Conservation (phyloP, 2,797 vertebrate genomes). For the Pipistrellus pygmaeus region DNA sequence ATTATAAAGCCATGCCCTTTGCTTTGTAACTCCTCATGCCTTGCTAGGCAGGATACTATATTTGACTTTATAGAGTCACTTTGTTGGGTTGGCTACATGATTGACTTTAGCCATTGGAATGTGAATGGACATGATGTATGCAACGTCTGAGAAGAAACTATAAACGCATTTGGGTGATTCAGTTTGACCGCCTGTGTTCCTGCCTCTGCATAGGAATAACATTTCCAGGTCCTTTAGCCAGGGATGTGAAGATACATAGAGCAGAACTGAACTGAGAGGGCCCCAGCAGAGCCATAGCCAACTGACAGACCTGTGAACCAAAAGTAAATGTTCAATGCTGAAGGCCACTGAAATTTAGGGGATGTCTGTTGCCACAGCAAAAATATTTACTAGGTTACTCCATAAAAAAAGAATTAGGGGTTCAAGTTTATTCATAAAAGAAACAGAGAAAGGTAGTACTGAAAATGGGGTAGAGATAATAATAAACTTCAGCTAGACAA, state of each 20-base stretch:
- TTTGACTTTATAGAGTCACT: background rate
- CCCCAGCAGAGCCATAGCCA: background rate
- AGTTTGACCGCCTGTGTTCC: background rate
- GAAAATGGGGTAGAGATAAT: background rate
- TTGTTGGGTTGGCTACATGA: background rate
- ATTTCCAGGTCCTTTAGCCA: background rate
- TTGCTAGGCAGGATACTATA: background rate
- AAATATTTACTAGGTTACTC: background rate
- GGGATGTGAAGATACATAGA: background rate
- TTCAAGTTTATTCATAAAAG: background rate
- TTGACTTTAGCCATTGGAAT: background rate
- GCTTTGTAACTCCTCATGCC: background rate
- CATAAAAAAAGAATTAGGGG: background rate
- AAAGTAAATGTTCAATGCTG: background rate
- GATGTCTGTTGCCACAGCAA: background rate
- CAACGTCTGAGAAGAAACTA: background rate
- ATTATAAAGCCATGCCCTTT: background rate
- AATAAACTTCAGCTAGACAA: background rate
- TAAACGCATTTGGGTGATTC: background rate
- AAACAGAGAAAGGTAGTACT: background rate
- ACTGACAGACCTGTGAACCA: background rate
- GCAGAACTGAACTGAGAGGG: background rate
- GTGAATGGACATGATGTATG: background rate
- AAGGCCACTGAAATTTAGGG: constrained; percentile 29
- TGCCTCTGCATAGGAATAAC: background rate